Evolutionary conservation across 2,113 vertebrate genomes (phyloP).

Genomic region (Chaetops frenatus): DNA sequence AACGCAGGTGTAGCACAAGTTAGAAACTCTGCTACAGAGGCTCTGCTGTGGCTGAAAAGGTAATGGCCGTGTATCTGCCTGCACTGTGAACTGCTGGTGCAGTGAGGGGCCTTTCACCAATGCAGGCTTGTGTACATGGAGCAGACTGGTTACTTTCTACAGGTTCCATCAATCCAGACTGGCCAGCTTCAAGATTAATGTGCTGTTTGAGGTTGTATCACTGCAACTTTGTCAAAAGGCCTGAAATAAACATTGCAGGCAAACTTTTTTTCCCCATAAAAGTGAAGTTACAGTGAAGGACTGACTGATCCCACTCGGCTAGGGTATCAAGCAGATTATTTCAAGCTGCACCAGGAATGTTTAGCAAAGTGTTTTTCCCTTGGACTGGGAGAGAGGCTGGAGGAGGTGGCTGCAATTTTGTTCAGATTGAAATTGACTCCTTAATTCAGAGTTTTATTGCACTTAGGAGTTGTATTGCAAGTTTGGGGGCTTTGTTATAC

Average conservation of each 20-base stretch:
- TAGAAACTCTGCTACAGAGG: slow-evolving; percentile 94
- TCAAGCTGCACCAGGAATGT: not conserved
- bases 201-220: not conserved
- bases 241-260: accelerated
- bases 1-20: slow-evolving; percentile 78
- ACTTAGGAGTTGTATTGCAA: not conserved
- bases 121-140: not conserved
- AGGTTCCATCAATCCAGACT: not conserved
- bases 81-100: not conserved
- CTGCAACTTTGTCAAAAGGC: not conserved
- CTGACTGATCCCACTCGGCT: not conserved
- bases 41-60: slow-evolving; percentile 93
- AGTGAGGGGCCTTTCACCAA: not conserved
- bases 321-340: not conserved
- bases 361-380: not conserved
- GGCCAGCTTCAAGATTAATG: not conserved
- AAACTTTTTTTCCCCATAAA: not conserved
- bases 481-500: not conserved
- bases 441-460: not conserved
- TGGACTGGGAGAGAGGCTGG: not conserved
- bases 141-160: not conserved
- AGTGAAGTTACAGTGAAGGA: not conserved
- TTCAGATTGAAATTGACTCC: not conserved
- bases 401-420: not conserved
- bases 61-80: not conserved